phyloP scores from a whole-genome alignment of 2,888 invertebrate genomes.

The Melanostoma mellinum region DNA sequence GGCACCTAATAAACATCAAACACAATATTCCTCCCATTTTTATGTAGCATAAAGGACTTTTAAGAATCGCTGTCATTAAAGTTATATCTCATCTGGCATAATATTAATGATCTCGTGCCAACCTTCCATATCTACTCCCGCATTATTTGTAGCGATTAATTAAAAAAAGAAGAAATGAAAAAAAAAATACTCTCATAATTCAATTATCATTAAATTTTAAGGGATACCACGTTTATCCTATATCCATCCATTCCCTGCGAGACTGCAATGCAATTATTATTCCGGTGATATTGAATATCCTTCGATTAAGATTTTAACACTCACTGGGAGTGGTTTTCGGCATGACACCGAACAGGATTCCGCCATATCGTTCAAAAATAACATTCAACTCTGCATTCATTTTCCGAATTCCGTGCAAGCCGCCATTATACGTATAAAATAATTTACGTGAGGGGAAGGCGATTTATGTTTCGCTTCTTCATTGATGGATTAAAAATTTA shows the following conservation, averaged over 20 bases:
- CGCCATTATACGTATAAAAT: slow-evolving; percentile 8
- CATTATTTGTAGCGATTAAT: slow-evolving; percentile 27
- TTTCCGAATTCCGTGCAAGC: slow-evolving; percentile 10
- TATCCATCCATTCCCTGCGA: slow-evolving; percentile 45
- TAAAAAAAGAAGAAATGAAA: slow-evolving; percentile 23
- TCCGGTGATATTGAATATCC: slow-evolving; percentile 58
- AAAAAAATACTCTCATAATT: slow-evolving; percentile 42
- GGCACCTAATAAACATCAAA: too few relatives aligned
- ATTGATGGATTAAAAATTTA: too few relatives aligned
- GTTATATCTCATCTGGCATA: slow-evolving; percentile 27
- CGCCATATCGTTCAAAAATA: slow-evolving; percentile 9
- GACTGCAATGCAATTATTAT: slow-evolving; percentile 67
- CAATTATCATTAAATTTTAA: slow-evolving; percentile 65
- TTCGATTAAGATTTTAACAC: slow-evolving; percentile 52
- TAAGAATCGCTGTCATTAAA: slow-evolving; percentile 55
- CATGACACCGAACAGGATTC: slow-evolving; percentile 1
- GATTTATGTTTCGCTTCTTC: too few relatives aligned
- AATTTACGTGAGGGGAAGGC: too few relatives aligned
- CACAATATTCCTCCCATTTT: not conserved
- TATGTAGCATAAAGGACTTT: not conserved
- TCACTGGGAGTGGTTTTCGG: slow-evolving; percentile 20
- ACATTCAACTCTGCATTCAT: slow-evolving; percentile 3
- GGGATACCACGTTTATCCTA: slow-evolving; percentile 43
- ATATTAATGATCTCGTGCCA: slow-evolving; percentile 67
- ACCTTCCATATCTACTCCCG: slow-evolving; percentile 29